These are phyloP conservation scores for Gastracanthus pulcherrimus DNA, from an alignment of 2,888 invertebrate genomes.

Conservation along the genomic window DNA sequence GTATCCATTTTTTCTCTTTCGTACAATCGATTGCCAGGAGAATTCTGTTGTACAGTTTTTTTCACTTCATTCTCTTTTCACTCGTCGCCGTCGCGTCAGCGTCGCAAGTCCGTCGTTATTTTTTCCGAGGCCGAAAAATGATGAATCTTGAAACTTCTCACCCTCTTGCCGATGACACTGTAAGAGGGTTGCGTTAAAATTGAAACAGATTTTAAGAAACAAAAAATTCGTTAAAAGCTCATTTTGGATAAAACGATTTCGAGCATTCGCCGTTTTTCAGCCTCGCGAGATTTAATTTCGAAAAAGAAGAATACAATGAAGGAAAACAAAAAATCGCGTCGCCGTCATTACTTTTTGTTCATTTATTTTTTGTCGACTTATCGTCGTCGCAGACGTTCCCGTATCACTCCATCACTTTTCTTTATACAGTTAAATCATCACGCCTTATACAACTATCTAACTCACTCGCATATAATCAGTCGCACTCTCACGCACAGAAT, in stretches of 20 bases:
- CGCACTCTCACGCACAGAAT: conserved; percentile 50
- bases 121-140: conserved; percentile 8
- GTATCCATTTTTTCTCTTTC: background rate
- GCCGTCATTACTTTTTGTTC: conserved; percentile 23
- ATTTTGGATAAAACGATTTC: too few relatives aligned
- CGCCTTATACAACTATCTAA: conserved; percentile 55
- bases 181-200: too few relatives aligned
- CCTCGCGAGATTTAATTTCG: conserved; percentile 20
- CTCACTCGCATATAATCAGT: conserved; percentile 46
- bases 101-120: conserved; percentile 33
- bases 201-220: too few relatives aligned
- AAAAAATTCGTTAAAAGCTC: too few relatives aligned
- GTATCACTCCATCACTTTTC: conserved; percentile 50
- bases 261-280: background rate
- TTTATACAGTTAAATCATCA: conserved; percentile 56
- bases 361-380: conserved; percentile 50
- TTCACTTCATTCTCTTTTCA: conserved; percentile 12
- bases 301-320: conserved; percentile 36
- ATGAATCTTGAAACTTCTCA: background rate
- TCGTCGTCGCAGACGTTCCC: conserved; percentile 56
- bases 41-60: conserved; percentile 8
- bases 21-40: conserved; percentile 16
- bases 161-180: too few relatives aligned
- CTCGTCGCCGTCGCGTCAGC: conserved; percentile 28
- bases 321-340: conserved; percentile 53